Conservation (phyloP, 1,140 invertebrate genomes). For the fruit fly (Drosophila melanogaster) region Release_6_plus_ISO1_MT NT_033779.5:20467501-20468000, state of each 20-base stretch:
- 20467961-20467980: too few species aligned
- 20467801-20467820: constrained; percentile 1
- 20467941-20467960: too few species aligned
- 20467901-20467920: too few species aligned
- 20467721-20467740: constrained; percentile 8
- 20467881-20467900: too few species aligned
- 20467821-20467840: background rate
- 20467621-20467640: constrained; percentile 70
- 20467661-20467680: constrained; percentile 68
- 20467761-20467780: constrained; percentile 5
- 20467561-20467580: background rate
- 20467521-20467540: constrained; percentile 68
- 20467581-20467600: constrained; percentile 9
- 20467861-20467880: background rate
- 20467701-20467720: constrained; percentile 16
- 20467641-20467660: constrained; percentile 49
- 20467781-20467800: constrained; percentile 6
- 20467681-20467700: constrained; percentile 27
- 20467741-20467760: constrained; percentile 35
- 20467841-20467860: background rate
- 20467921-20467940: too few species aligned
- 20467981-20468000: too few species aligned
- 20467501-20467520: constrained; percentile 53
- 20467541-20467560: constrained; percentile 50
- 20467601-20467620: constrained; percentile 17